A percentile compares a stretch with the other conserved stretches of the same genome.
Conservation (phyloP, 2,888 invertebrate genomes). For the Synanthedon formicaeformis region DNA sequence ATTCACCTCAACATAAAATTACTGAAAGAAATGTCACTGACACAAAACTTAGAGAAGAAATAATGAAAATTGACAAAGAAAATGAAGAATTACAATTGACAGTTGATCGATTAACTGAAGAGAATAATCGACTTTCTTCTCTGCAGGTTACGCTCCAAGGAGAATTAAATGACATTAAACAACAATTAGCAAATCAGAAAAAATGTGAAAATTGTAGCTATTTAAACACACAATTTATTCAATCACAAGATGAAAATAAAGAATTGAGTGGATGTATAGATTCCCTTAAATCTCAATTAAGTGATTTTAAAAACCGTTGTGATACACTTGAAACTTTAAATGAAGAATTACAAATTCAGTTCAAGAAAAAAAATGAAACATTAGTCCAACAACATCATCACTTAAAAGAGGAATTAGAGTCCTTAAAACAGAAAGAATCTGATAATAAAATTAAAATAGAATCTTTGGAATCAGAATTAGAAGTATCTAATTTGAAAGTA, state of each 20-base stretch:
- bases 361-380: constrained; percentile 15
- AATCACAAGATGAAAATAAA: constrained; percentile 21
- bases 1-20: constrained; percentile 20
- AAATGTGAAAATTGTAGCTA: constrained; percentile 24
- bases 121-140: constrained; percentile 36
- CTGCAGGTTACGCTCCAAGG: constrained; percentile 30
- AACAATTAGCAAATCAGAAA: constrained; percentile 20
- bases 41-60: constrained; percentile 29
- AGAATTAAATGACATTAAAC: constrained; percentile 33
- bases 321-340: constrained; percentile 21
- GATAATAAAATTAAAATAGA: constrained; percentile 20
- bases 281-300: constrained; percentile 6
- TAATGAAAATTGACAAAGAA: constrained; percentile 54
- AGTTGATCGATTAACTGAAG: constrained; percentile 37
- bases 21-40: constrained; percentile 9
- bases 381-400: constrained; percentile 15
- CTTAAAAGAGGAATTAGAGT: constrained; percentile 19
- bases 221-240: constrained; percentile 28
- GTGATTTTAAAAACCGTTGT: constrained; percentile 19
- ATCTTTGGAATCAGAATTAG: constrained; percentile 25
- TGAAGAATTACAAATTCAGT: constrained; percentile 25
- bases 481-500: constrained; percentile 19
- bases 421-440: constrained; percentile 18
- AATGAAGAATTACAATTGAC: constrained; percentile 51
- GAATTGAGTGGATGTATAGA: constrained; percentile 13